Percentiles rank a stretch among this genome's conserved stretches.
Conservation (phyloP, 2,113 vertebrate genomes). For the Cebidichthys violaceus region DNA sequence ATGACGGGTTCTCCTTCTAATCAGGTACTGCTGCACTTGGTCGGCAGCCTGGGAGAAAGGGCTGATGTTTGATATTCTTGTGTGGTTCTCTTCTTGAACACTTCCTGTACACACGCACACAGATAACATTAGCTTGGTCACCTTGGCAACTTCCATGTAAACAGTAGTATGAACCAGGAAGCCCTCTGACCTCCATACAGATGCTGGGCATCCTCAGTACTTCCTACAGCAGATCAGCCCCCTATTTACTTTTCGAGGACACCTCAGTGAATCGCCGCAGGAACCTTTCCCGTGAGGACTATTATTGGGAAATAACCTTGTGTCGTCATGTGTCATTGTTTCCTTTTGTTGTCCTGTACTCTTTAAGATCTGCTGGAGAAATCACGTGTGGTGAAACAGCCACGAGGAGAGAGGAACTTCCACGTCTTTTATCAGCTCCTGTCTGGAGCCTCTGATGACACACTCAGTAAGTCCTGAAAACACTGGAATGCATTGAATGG, state of each 20-base stretch:
- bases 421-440: conserved; percentile 98
- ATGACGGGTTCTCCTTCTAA: conserved; percentile 58
- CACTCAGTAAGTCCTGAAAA: conserved; percentile 88
- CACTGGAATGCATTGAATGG: neutral
- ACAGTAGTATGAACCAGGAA: conserved; percentile 4
- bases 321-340: conserved; percentile 41
- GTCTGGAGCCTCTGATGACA: conserved; percentile 93
- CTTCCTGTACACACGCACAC: conserved; percentile 35
- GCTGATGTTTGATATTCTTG: conserved; percentile 52
- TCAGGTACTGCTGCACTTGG: conserved; percentile 67
- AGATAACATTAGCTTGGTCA: conserved; percentile 42
- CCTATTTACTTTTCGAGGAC: conserved; percentile 8
- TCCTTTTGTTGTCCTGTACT: conserved; percentile 39
- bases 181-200: neutral
- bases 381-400: conserved; percentile 94
- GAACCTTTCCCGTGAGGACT: conserved; percentile 4
- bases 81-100: conserved; percentile 41
- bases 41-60: conserved; percentile 48
- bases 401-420: conserved; percentile 97
- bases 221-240: neutral
- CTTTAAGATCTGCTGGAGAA: conserved; percentile 95
- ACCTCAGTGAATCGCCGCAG: neutral
- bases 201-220: neutral
- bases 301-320: conserved; percentile 15
- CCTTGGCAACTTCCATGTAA: conserved; percentile 50